These are phyloP conservation scores for Sclerodermus sp. DNA, from an alignment of 2,888 invertebrate genomes.

Conservation along the genomic window DNA sequence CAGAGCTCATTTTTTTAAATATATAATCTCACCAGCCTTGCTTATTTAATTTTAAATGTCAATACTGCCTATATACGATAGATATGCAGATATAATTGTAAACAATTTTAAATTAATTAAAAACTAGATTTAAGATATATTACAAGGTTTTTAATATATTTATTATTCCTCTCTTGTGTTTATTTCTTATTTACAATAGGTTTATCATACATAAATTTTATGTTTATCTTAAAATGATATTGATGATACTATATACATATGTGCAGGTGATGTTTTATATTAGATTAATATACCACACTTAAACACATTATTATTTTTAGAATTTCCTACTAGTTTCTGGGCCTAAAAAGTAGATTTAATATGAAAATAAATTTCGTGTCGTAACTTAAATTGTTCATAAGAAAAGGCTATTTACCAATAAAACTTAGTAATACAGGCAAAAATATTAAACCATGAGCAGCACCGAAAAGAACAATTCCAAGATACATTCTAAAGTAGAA, in stretches of 20 bases:
- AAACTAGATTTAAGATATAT: too few species aligned
- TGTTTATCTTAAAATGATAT: too few species aligned
- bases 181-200: too few species aligned
- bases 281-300: neutral
- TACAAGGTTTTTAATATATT: too few species aligned
- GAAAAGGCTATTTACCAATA: conserved; percentile 65
- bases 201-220: too few species aligned
- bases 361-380: neutral
- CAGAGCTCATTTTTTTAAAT: neutral
- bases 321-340: neutral
- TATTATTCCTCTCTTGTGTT: too few species aligned
- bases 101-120: too few species aligned
- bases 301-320: neutral
- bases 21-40: neutral
- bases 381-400: neutral
- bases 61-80: neutral
- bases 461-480: conserved; percentile 89
- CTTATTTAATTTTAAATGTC: neutral
- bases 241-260: too few species aligned
- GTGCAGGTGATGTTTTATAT: too few species aligned
- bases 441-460: conserved; percentile 87
- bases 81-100: too few species aligned
- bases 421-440: conserved; percentile 88
- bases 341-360: neutral
- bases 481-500: conserved; percentile 97